A percentile compares a stretch with the other conserved stretches of the same genome.
Conservation (phyloP, 92 coral and sea anemone species). For the Plumapathes pennacea region DNA sequence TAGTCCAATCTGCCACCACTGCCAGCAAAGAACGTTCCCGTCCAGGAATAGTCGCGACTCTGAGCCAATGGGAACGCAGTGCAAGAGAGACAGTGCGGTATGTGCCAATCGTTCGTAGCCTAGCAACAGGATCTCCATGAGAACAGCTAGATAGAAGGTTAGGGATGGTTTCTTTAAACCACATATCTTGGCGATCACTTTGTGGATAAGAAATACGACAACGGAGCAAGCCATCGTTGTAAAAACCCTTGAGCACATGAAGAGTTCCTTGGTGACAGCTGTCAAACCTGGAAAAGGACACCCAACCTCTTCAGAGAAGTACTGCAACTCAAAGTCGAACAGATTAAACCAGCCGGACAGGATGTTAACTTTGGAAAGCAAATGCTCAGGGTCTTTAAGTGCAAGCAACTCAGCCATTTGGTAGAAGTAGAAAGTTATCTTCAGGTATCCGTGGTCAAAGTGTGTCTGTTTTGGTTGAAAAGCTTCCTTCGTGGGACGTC, state of each 20-base stretch:
- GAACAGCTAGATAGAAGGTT: constrained; percentile 3
- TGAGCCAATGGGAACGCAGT: neutral
- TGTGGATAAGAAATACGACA: neutral
- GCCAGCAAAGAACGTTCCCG: constrained; percentile 4
- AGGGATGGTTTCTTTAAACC: neutral
- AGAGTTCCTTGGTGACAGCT: neutral
- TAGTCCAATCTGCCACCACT: neutral
- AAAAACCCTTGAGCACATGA: neutral
- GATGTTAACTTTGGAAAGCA: neutral
- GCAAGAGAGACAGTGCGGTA: neutral
- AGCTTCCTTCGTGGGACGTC: neutral
- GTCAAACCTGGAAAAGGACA: neutral
- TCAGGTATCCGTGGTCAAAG: neutral
- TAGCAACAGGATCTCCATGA: constrained; percentile 2
- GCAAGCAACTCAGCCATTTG: neutral
- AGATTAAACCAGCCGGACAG: neutral
- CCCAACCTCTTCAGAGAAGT: neutral
- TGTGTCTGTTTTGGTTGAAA: too few species aligned
- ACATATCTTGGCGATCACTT: neutral
- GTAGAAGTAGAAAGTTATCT: neutral
- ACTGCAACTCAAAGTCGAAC: constrained; percentile 3
- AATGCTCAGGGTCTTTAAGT: neutral
- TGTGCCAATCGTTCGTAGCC: constrained; percentile 1
- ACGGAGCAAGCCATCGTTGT: neutral
- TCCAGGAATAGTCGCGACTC: constrained; percentile 1